Evolutionary conservation across 1,140 invertebrate genomes (phyloP), one percentile per base, ranked within the genome.

Genomic region (Eumaeus atala): DNA sequence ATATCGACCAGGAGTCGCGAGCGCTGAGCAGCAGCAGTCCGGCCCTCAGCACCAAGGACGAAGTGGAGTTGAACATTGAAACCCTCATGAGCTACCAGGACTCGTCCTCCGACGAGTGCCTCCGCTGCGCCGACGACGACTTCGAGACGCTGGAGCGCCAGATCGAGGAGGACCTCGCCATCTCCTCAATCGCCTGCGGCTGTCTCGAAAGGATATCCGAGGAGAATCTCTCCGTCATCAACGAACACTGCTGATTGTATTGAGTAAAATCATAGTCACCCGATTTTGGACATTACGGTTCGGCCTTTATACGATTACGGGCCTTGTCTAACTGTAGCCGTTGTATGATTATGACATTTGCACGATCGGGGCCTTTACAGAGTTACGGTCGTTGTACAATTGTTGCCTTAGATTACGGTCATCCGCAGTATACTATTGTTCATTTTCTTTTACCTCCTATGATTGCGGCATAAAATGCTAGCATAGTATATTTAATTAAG

Each of bases 181-280:
- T 57, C 21, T 58, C 60, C 3, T 67, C 72, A 0, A 38, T 81
- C 0, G 65, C 66, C 0, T 70, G 74, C 51, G 74, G 74, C 6
- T 76, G 72, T 36, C 61, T 87, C 0, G 76, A 72, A 48, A 87
- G 84, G 51, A 87, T 87, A 60, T 87, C 84, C 0, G 84, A 87
- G 53, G 84, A 87, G 50, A 84, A 87, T 54, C 69, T 87, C 4
- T 79, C 81, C 0, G 52, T 59, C 3, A 58, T 80, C 7, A 78
- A 74, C n/a, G 83, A 84, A 17, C 72, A 66, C 35, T 67, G 70
- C 21, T 75, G 58, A 72, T 62, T 51, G 12, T 34, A 37, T 53
- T n/a, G 12, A 28, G 21, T 28, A 6, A 3, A n/a, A 28, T 28
- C 6, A 28, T 28, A 28, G 21, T 28, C 21, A 28, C 21, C 6